Evolutionary conservation across 2,113 vertebrate species (phyloP), one percentile per base, ranked within the genome.

Genomic region (Hippocampus barbouri): DNA sequence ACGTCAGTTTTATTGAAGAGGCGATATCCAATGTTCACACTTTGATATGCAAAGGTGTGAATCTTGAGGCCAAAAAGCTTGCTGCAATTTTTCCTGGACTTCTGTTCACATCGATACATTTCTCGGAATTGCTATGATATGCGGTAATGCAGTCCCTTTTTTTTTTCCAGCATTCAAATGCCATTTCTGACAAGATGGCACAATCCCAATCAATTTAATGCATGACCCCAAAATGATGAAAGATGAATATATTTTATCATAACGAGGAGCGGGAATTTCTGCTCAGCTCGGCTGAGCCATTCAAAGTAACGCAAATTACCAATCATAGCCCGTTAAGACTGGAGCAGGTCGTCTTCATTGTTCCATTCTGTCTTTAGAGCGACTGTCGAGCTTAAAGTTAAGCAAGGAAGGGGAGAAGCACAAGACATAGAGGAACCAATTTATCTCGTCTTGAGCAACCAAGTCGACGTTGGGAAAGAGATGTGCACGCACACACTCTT

Each of bases 311-410:
- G 70, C 47, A 41, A 67, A 81, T 76, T 61, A 78, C 56, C 74
- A 69, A 73, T 81, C 72, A 78, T 64, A 79, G 72, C 72, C 79
- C 76, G 72, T 79, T 71, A 79, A 27, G 69, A 79, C 74, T 78
- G 57, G 70, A 74, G 69, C 20, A 2, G 57, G 60, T 66, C 59
- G 72, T 70, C 61, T 57, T 83, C 69, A 81, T 81, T 78, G 80
- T 83, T 84, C 80, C 57, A 8, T 61, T 84, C 87, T 87, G 87
- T 81, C 80, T 86, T 87, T 79, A 86, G 80, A 77, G 68, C 10
- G 56, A 60, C 77, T 74, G 76, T 86, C 77, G 73, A 80, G 82
- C 75, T 81, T 76, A 83, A 77, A 85, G 70, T 70, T 69, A 76
- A 83, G 83, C 72, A 75, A 71, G 61, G 60, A 79, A 56, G 54